Base-by-base conservation (phyloP, 2,113 vertebrate genomes). In the Mus musculus region DNA sequence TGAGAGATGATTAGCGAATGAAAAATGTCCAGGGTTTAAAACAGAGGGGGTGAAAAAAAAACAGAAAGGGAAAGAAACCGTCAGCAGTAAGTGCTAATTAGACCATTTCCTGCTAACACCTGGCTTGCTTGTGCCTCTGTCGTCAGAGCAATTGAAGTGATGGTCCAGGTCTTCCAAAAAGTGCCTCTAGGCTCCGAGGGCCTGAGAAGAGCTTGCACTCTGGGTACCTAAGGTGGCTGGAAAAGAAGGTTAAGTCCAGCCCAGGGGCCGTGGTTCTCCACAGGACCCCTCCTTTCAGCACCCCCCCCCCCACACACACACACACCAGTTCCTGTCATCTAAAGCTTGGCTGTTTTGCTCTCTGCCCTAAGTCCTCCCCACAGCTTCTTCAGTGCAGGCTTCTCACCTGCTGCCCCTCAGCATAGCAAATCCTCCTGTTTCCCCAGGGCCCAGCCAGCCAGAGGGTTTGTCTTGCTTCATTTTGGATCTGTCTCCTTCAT, bases 1-100 rank as follows among this genome's bases (percentile, higher is more conserved):
- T 2, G 65, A 98, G 97, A 98, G 98, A 98, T 98, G 98, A 98
- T 99, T 98, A 98, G 98, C 75, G 95, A 98, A 98, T 98, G 96
- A 98, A 98, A 98, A 96, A 92, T 96, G 96, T 89, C 96, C 96
- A 96, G 91, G 91, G 91, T 97, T 98, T 98, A 93, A 95, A 96
- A 97, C 93, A 76, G n/a, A 26, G 24, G 33, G 56, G 26, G 87
- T 17, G 30, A 69, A 69, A 36, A 69, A 36, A 67, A 69, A 69
- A 16, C 67, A 89, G 49, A 36, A 19, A 90, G 77, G 94, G 54
- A 42, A 28, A 92, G 89, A 93, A 97, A 96, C 52, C 93, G 90
- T 97, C 97, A 97, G 98, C 97, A 98, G 89, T 95, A 98, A 98
- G 97, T 96, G 97, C 98, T 98, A 98, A 99, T 98, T 98, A 98